phyloP scores from a whole-genome alignment of 37 sponge, comb jelly and placozoan genomes.

The Amphimedon queenslandica region DNA sequence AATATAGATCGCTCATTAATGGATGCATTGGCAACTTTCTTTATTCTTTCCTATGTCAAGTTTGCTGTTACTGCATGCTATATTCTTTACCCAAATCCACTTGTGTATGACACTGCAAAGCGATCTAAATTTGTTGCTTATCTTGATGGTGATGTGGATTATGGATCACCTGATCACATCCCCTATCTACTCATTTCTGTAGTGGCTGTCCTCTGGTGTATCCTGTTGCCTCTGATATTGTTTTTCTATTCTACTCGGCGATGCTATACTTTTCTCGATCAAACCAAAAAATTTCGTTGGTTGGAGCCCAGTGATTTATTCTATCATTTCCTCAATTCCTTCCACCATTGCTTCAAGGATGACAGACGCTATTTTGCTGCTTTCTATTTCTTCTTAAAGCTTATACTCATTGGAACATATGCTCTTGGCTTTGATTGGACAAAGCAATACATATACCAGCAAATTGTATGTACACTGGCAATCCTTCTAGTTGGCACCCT shows the following conservation, averaged over 20 bases:
- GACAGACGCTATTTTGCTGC: not conserved
- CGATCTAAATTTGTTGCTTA: not conserved
- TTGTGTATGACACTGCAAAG: not conserved
- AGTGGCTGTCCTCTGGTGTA: not conserved
- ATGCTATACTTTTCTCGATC: not conserved
- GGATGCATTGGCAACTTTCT: slow-evolving; percentile 25
- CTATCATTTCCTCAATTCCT: slow-evolving; percentile 2
- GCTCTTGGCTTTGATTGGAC: not conserved
- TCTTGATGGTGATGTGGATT: not conserved
- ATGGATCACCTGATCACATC: not conserved
- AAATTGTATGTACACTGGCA: not conserved
- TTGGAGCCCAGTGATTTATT: not conserved
- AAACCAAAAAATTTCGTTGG: not conserved
- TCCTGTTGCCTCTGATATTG: not conserved
- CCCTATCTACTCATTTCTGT: not conserved
- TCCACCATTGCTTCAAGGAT: slow-evolving; percentile 5
- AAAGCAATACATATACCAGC: not conserved
- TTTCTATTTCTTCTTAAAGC: not conserved
- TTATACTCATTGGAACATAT: not conserved
- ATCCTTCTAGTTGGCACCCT: not conserved
- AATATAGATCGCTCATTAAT: not conserved
- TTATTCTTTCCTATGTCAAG: slow-evolving; percentile 16
- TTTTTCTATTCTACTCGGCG: not conserved
- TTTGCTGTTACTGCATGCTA: not conserved
- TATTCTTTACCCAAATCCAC: not conserved